These are phyloP conservation scores for Minunthozetes semirufus DNA, from an alignment of 2,888 invertebrate species.

Conservation along the genomic window DNA sequence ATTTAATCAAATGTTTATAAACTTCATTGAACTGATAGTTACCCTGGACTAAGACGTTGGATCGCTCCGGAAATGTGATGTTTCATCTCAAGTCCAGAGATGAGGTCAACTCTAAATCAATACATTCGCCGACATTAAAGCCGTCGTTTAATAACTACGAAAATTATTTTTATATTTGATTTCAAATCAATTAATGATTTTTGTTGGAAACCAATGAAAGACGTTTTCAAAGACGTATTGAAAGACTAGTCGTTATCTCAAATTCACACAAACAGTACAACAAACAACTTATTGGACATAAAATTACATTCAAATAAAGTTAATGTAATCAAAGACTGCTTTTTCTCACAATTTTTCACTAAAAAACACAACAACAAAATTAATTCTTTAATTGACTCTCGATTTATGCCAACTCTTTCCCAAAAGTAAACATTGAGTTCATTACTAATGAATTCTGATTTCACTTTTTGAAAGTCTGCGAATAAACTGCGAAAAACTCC, in stretches of 20 bases:
- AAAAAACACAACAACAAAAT: no score
- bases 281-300: background rate
- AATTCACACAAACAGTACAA: slow-evolving; percentile 14
- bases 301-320: background rate
- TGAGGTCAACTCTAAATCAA: slow-evolving; percentile 26
- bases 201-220: background rate
- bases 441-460: no score
- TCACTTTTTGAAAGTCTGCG: no score
- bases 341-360: no score
- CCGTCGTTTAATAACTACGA: slow-evolving; percentile 58
- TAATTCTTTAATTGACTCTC: background rate
- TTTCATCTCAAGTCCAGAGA: slow-evolving; percentile 33
- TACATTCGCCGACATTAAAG: slow-evolving; percentile 30
- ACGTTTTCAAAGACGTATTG: background rate
- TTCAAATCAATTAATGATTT: background rate
- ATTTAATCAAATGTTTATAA: background rate
- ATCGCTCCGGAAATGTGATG: slow-evolving; percentile 37
- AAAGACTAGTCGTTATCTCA: slow-evolving; percentile 19
- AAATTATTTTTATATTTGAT: slow-evolving; percentile 61
- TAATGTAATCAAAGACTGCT: no score
- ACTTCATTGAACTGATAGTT: slow-evolving; percentile 28
- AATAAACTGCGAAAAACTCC: no score
- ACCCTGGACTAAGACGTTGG: slow-evolving; percentile 39
- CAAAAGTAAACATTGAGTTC: background rate
- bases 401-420: background rate